Evolutionary conservation across 2,888 invertebrate genomes (phyloP).

Genomic region (Tachina lurida): DNA sequence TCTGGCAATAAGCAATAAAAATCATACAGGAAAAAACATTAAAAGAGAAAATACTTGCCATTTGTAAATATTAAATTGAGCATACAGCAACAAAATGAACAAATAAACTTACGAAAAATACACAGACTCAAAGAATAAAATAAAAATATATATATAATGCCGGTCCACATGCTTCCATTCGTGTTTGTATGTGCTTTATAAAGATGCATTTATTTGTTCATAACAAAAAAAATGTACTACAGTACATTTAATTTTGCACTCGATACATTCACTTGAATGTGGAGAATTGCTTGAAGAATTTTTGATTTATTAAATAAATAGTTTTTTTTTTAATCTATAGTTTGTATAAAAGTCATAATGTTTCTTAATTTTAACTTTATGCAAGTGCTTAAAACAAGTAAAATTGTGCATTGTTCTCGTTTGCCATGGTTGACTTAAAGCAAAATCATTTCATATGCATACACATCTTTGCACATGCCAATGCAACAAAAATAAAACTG

Average conservation of each 20-base stretch:
- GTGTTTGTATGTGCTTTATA: too few relatives aligned
- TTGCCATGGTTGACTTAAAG: too few relatives aligned
- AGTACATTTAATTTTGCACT: slow-evolving; percentile 21
- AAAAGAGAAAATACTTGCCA: slow-evolving; percentile 7
- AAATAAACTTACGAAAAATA: slow-evolving; percentile 18
- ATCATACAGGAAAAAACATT: neutral
- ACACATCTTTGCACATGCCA: neutral
- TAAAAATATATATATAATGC: too few relatives aligned
- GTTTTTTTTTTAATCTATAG: neutral
- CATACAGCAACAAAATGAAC: slow-evolving; percentile 30
- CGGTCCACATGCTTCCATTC: too few relatives aligned
- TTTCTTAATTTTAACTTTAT: neutral
- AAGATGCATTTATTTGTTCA: too few relatives aligned
- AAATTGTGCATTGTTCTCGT: neutral
- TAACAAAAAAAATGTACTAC: too few relatives aligned
- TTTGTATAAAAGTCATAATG: neutral
- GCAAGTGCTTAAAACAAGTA: neutral
- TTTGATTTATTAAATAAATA: slow-evolving; percentile 36
- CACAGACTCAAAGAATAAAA: neutral
- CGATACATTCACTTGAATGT: slow-evolving; percentile 5
- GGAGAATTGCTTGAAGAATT: slow-evolving; percentile 13
- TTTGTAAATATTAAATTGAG: slow-evolving; percentile 54
- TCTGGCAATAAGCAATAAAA: neutral
- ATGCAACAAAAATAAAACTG: neutral
- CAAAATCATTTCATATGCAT: too few relatives aligned